Conservation (phyloP, 2,113 vertebrate species). For the Erinaceus europaeus region DNA sequence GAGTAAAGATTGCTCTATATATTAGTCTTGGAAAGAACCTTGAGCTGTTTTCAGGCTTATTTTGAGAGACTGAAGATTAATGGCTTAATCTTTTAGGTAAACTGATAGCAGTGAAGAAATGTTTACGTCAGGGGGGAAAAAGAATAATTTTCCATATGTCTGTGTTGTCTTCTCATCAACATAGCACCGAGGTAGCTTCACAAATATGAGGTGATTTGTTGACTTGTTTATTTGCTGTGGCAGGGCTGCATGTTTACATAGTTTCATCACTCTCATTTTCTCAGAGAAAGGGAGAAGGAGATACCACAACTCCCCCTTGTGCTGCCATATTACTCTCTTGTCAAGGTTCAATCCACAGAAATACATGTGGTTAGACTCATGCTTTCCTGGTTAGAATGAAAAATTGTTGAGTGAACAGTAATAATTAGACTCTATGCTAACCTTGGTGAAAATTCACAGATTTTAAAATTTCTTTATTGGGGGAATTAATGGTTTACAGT, state of each 20-base stretch:
- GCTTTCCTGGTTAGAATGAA: no score
- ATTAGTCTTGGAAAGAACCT: slow-evolving; percentile 42
- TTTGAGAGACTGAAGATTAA: slow-evolving; percentile 62
- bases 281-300: neutral
- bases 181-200: slow-evolving; percentile 18
- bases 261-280: neutral
- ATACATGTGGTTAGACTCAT: no score
- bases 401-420: neutral
- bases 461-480: no score
- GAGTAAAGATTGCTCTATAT: slow-evolving; percentile 49
- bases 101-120: slow-evolving; percentile 41
- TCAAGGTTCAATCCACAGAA: no score
- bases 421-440: neutral
- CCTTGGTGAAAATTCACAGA: neutral
- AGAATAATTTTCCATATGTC: neutral
- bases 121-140: slow-evolving; percentile 16
- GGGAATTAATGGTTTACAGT: no score
- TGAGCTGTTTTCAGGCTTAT: slow-evolving; percentile 64
- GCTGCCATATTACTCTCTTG: no score
- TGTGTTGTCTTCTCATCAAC: slow-evolving; percentile 12
- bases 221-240: no score
- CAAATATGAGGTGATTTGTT: neutral
- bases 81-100: slow-evolving; percentile 65
- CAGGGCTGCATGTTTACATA: no score
- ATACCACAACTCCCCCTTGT: no score